phyloP scores from a whole-genome alignment of 64 coral and sea anemone species.

The Stichodactyla helianthus region DNA sequence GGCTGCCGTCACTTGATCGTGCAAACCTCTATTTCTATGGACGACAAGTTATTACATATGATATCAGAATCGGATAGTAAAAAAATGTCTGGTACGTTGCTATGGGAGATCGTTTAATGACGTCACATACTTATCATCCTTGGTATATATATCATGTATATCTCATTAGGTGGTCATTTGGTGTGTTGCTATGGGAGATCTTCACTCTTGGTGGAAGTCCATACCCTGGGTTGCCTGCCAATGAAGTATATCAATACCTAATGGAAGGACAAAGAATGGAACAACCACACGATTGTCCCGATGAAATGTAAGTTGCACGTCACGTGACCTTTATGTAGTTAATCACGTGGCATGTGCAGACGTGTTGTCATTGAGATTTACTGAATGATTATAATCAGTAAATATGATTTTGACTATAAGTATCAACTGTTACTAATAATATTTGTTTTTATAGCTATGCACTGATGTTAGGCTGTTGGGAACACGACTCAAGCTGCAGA shows the following conservation, averaged over 20 bases:
- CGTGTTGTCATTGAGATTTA: too few relatives aligned
- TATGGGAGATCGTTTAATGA: not conserved
- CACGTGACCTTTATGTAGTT: not conserved
- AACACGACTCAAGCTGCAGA: conserved; percentile 56
- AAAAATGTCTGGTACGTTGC: too few relatives aligned
- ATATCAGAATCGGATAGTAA: too few relatives aligned
- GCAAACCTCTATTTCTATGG: too few relatives aligned
- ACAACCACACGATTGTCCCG: conserved; percentile 56
- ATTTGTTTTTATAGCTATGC: conserved; percentile 38
- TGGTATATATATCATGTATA: not conserved
- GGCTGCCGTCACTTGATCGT: too few relatives aligned
- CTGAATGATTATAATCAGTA: too few relatives aligned
- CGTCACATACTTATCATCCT: not conserved
- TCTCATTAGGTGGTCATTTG: conserved; percentile 78
- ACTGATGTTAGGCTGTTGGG: conserved; percentile 61
- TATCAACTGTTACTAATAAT: not conserved
- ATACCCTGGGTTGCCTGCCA: conserved; percentile 80
- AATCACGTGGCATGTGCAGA: too few relatives aligned
- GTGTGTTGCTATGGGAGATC: conserved; percentile 80
- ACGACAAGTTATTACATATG: too few relatives aligned
- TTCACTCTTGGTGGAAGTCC: conserved; percentile 85
- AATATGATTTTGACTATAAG: too few relatives aligned
- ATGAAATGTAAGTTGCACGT: conserved; percentile 68
- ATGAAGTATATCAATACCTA: conserved; percentile 85
- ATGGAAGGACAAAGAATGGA: conserved; percentile 87